A percentile compares a stretch with the other conserved stretches of the same genome.
Evolutionary conservation across 1,140 invertebrate species (phyloP).

Genomic region (Diploscapter pachys): DNA sequence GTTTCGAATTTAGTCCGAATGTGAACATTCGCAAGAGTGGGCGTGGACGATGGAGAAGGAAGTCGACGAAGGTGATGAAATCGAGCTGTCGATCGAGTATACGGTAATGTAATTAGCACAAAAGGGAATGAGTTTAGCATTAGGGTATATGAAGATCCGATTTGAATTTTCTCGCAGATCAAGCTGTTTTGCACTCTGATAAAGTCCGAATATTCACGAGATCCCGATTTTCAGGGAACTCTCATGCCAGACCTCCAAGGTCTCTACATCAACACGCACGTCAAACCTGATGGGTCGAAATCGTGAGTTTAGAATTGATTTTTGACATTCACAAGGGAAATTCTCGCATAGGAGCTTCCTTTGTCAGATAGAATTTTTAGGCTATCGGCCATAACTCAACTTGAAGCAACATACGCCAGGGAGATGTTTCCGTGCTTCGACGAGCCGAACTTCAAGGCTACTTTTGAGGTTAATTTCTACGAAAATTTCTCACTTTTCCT

Average conservation of each 20-base stretch:
- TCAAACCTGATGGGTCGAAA: slow-evolving; percentile 25
- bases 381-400: slow-evolving; percentile 81
- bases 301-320: not conserved
- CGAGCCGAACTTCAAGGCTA: slow-evolving; percentile 84
- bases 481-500: no score
- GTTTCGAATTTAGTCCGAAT: slow-evolving; percentile 10
- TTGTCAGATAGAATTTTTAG: slow-evolving; percentile 1
- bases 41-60: slow-evolving; percentile 16
- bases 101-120: not conserved
- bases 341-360: no score
- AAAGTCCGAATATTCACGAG: not conserved
- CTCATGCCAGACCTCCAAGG: slow-evolving; percentile 38
- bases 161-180: slow-evolving; percentile 23
- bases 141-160: not conserved
- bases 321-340: slow-evolving; percentile 1
- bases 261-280: slow-evolving; percentile 39
- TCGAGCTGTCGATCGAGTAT: slow-evolving; percentile 20
- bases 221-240: slow-evolving; percentile 23
- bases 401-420: slow-evolving; percentile 86
- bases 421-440: slow-evolving; percentile 93
- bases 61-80: slow-evolving; percentile 22
- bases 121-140: not conserved
- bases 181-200: not conserved
- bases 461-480: no score
- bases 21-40: slow-evolving; percentile 33